phyloP scores from a whole-genome alignment of 2,888 invertebrate genomes.

The Matsumyia berberina region DNA sequence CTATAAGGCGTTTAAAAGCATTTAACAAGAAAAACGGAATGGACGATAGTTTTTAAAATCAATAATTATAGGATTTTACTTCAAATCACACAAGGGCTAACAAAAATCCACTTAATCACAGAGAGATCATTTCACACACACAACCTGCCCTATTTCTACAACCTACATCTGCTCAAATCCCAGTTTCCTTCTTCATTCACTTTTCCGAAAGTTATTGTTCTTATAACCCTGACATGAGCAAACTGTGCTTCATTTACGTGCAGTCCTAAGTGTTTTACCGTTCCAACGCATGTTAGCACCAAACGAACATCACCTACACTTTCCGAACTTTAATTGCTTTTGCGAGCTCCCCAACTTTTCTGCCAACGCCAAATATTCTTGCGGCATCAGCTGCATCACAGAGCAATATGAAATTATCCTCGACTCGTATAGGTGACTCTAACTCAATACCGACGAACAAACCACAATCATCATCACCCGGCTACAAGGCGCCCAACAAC shows the following conservation, averaged over 20 bases:
- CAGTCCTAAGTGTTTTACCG: conserved; percentile 20
- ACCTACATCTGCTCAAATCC: too few species aligned
- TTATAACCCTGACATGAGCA: not conserved
- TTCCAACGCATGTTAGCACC: not conserved
- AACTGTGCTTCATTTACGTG: conserved; percentile 38
- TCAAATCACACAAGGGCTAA: too few species aligned
- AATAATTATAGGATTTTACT: too few species aligned
- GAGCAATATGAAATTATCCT: conserved; percentile 12
- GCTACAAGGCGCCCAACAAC: not conserved
- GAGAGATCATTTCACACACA: too few species aligned
- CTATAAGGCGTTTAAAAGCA: too few species aligned
- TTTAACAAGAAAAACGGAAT: too few species aligned
- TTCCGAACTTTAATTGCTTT: conserved; percentile 28
- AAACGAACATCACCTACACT: conserved; percentile 27
- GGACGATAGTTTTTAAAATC: too few species aligned
- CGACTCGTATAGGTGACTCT: not conserved
- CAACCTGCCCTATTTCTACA: too few species aligned
- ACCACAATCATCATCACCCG: conserved; percentile 45
- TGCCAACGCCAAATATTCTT: not conserved
- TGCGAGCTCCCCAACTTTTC: conserved; percentile 13
- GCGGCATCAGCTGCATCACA: not conserved
- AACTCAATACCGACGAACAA: conserved; percentile 14
- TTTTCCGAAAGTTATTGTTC: not conserved
- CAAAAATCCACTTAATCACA: too few species aligned
- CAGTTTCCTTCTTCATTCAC: not conserved